These are phyloP conservation scores for Planococcus citri DNA, from an alignment of 1,140 invertebrate species.

Conservation along the genomic window DNA sequence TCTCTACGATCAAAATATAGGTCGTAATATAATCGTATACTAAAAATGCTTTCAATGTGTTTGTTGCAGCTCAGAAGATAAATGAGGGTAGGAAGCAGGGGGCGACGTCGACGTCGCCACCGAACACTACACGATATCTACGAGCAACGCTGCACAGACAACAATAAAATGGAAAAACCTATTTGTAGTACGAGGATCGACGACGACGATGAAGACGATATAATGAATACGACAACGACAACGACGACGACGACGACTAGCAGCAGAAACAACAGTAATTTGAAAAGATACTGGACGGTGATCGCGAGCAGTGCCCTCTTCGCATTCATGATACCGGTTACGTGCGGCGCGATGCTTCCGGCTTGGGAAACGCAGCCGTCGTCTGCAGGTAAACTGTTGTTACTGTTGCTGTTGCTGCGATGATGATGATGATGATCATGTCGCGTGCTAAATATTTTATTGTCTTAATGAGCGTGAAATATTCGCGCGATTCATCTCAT, in stretches of 20 bases:
- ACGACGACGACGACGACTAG: background rate
- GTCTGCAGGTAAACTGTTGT: background rate
- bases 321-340: constrained; percentile 2
- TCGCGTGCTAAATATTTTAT: background rate
- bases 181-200: background rate
- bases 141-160: background rate
- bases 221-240: background rate
- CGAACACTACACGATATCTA: background rate
- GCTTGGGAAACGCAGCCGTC: background rate
- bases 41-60: background rate
- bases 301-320: constrained; percentile 14
- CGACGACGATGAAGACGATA: background rate
- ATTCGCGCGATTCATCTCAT: no score
- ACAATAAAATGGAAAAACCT: background rate
- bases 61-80: background rate
- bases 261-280: background rate
- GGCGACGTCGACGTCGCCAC: constrained; percentile 16
- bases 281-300: constrained; percentile 4
- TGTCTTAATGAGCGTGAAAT: no score
- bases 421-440: no score
- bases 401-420: no score
- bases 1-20: no score
- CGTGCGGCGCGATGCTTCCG: background rate
- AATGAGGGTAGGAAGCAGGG: background rate
- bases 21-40: no score